A percentile compares a stretch with the other conserved stretches of the same genome.
phyloP scores from a whole-genome alignment of 2,113 vertebrate species.

The Irena cyanogastra region DNA sequence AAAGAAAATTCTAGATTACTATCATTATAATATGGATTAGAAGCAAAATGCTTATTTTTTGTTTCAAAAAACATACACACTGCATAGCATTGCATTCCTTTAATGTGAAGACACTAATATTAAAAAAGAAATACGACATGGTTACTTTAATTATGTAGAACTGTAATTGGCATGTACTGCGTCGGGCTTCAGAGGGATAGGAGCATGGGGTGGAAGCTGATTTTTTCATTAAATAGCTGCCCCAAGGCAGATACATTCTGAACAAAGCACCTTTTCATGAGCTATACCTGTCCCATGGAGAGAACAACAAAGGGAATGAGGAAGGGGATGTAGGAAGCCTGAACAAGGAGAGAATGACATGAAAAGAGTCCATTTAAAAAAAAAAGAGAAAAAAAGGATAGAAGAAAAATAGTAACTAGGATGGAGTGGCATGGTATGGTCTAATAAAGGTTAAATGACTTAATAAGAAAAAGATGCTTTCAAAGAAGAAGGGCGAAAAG shows the following conservation, averaged over 20 bases:
- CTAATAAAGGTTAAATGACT: slow-evolving; percentile 20
- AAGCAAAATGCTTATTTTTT: not conserved
- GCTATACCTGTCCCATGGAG: slow-evolving; percentile 47
- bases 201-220: slow-evolving; percentile 26
- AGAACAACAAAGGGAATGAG: slow-evolving; percentile 37
- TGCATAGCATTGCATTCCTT: not conserved
- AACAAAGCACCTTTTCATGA: slow-evolving; percentile 60
- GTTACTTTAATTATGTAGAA: slow-evolving; percentile 58
- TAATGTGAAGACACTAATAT: not conserved
- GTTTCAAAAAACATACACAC: not conserved
- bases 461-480: not conserved
- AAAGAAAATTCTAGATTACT: not conserved
- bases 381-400: not conserved
- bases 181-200: slow-evolving; percentile 7
- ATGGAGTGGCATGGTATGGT: not conserved
- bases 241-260: slow-evolving; percentile 39
- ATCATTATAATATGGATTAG: not conserved
- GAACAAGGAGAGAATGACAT: slow-evolving; percentile 5
- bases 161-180: slow-evolving; percentile 51
- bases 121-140: slow-evolving; percentile 17
- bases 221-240: slow-evolving; percentile 54
- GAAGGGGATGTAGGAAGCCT: not conserved
- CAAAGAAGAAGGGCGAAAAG: not conserved
- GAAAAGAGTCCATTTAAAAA: slow-evolving; percentile 20
- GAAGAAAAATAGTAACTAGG: not conserved